Base-by-base conservation (phyloP, 2,888 invertebrate species). In the Anticlea derivata region DNA sequence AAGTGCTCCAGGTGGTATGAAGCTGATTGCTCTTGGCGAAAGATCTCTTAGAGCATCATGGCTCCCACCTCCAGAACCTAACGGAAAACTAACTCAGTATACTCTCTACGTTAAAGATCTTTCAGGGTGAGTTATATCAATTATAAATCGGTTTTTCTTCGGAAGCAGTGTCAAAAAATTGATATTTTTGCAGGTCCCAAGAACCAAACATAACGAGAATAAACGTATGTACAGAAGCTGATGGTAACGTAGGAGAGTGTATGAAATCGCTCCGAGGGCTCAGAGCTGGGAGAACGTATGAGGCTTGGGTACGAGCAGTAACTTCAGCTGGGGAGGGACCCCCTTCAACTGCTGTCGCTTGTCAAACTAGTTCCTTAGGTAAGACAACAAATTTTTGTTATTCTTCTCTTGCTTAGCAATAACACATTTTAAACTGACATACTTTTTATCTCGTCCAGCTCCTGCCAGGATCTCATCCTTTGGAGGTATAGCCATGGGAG, bases 391-490 rank as follows among this genome's bases (percentile, higher is more conserved):
- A 26, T 17, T 20, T 17, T 1, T 20, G 10, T n/a, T 7, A 10
- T 8, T 27, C 10, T 27, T 27, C 10, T 10, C 10, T 10, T 10
- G 0, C 4, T 0, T 10, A 27, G 27, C n/a, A 27, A 10, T 5
- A 27, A 10, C 3, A 10, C 10, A 27, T 27, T 10, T 27, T 27
- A 8, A 10, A 27, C 5, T 2, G 7, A 7, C 7, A 1, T 27
- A 10, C 1, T 12, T 8, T 11, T 11, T 35, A 35, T 30, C 31
- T 8, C 61, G 7, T 68, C 22, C 72, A 96, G 97, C 96, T 29
- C 96, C 96, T 27, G 97, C 97, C 1, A 92, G 95, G 55, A 96
- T 97, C 52, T 96, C 96, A 0, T 96, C 96, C 5, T 97, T 97
- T 72, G 96, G 96, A 1, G 94, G 95, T 63, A 77, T 93, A 29